Percentiles rank a stretch among this genome's conserved stretches.
These are phyloP conservation scores for Cecropterus lyciades DNA, from an alignment of 1,140 invertebrate genomes.

Conservation along the genomic window DNA sequence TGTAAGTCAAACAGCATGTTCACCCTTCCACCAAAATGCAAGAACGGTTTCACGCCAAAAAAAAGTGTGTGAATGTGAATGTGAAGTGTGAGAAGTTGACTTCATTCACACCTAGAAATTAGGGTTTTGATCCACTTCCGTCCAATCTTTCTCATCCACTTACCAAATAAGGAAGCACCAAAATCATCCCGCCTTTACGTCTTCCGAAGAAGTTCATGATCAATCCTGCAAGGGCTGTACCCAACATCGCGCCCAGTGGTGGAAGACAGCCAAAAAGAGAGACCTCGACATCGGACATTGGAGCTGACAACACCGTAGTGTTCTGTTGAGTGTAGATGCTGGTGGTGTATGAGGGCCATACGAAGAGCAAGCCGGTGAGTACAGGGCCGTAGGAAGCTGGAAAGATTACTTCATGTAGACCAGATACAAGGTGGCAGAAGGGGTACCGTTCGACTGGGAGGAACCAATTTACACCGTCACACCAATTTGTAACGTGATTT, in stretches of 20 bases:
- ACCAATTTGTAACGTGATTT: too few species aligned
- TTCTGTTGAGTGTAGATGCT: conserved; percentile 40
- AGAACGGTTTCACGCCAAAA: too few species aligned
- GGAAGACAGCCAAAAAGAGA: conserved; percentile 73
- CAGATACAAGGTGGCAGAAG: too few species aligned
- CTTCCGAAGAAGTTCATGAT: conserved; percentile 85
- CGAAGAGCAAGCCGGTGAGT: conserved; percentile 49
- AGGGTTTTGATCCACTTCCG: too few species aligned
- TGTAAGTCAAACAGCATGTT: too few species aligned
- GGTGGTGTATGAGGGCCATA: conserved; percentile 64
- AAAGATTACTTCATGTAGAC: conserved; percentile 33
- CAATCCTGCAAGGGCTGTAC: conserved; percentile 72
- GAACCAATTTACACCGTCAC: too few species aligned
- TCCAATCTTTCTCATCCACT: conserved; percentile 36
- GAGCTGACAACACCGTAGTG: conserved; percentile 47
- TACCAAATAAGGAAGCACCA: conserved; percentile 83
- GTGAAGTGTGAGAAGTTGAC: too few species aligned
- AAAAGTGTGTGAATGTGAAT: too few species aligned
- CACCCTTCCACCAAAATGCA: too few species aligned
- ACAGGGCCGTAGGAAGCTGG: conserved; percentile 51
- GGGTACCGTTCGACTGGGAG: too few species aligned
- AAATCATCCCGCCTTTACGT: conserved; percentile 80
- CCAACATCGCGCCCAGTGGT: conserved; percentile 79
- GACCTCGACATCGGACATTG: conserved; percentile 47
- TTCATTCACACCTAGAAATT: too few species aligned